Evolutionary conservation across 2,113 vertebrate genomes (phyloP).

Genomic region (Sarotherodon lohbergeri): DNA sequence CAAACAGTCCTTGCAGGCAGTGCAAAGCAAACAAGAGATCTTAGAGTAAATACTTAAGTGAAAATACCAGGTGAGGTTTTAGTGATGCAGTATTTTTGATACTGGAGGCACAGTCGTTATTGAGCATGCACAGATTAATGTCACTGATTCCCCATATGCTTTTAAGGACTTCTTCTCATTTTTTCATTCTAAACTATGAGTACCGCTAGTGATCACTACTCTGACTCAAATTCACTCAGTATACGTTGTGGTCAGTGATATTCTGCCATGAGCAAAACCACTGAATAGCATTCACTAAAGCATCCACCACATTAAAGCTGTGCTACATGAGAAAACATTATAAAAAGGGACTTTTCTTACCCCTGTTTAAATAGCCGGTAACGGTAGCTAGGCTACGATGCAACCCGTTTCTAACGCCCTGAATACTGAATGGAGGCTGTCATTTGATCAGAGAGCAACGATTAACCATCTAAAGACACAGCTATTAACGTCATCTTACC

Average conservation of each 20-base stretch:
- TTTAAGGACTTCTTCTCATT: neutral
- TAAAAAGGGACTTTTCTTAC: neutral
- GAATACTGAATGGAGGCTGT: neutral
- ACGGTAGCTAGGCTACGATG: neutral
- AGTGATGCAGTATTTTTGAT: neutral
- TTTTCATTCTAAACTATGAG: neutral
- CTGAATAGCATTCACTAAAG: neutral
- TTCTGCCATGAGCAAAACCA: neutral
- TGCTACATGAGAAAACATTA: neutral
- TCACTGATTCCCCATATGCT: neutral
- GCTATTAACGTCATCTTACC: too few relatives aligned
- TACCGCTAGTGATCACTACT: neutral
- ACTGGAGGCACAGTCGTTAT: neutral
- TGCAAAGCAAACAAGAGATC: neutral
- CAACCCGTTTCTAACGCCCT: neutral
- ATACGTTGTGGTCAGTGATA: neutral
- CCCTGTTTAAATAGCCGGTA: neutral
- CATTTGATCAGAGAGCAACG: fast-evolving
- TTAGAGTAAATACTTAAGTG: neutral
- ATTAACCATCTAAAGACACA: neutral
- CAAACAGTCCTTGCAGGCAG: neutral
- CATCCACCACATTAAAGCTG: neutral
- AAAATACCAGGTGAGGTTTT: neutral
- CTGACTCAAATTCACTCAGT: neutral
- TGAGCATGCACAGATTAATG: neutral